phyloP scores from a whole-genome alignment of 2,888 invertebrate genomes.

The Venusia cambrica region DNA sequence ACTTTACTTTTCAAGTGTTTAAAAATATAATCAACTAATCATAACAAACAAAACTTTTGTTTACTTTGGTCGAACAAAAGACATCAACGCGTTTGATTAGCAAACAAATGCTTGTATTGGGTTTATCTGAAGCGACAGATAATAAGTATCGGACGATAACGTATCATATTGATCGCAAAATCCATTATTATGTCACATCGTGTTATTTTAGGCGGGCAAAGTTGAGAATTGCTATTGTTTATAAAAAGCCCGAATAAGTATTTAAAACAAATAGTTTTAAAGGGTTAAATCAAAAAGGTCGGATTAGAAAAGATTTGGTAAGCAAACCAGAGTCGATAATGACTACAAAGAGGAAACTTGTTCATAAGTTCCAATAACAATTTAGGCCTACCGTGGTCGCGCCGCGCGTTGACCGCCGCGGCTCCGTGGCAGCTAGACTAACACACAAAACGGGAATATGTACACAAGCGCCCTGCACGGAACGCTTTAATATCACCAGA shows the following conservation, averaged over 20 bases:
- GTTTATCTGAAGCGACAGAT: conserved; percentile 54
- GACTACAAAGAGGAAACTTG: conserved; percentile 66
- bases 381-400: conserved; percentile 63
- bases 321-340: conserved; percentile 50
- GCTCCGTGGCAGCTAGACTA: conserved; percentile 59
- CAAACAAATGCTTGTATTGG: conserved; percentile 39
- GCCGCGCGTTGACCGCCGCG: conserved; percentile 51
- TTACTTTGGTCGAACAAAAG: conserved; percentile 55
- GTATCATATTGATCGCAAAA: conserved; percentile 55
- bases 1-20: conserved; percentile 5
- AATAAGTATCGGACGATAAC: conserved; percentile 47
- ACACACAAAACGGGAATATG: conserved; percentile 66
- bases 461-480: conserved; percentile 57
- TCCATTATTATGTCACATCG: conserved; percentile 51
- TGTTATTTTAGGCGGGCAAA: conserved; percentile 48
- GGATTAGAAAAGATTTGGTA: conserved; percentile 46
- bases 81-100: conserved; percentile 66
- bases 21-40: not conserved
- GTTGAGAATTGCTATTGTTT: conserved; percentile 24
- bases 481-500: conserved; percentile 60
- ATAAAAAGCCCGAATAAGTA: not conserved
- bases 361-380: conserved; percentile 55
- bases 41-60: conserved; percentile 24
- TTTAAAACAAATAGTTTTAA: conserved; percentile 1
- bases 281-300: conserved; percentile 19